Evolutionary conservation across 1,140 invertebrate species (phyloP), one percentile per base, ranked within the genome.

Genomic region (Orius insidiosus): DNA sequence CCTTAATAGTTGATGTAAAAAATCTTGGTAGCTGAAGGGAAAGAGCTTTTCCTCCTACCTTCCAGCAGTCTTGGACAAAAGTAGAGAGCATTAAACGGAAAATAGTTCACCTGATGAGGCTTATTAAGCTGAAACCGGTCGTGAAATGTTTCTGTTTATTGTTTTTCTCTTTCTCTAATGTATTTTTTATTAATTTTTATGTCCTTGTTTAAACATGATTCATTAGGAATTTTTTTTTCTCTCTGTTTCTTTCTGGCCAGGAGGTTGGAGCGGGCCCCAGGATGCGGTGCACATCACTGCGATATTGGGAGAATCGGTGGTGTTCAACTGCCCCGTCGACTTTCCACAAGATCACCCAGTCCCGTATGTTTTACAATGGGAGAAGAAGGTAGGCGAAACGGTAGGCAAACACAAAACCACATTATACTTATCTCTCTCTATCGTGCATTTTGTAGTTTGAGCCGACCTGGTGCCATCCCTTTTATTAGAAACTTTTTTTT

Each of bases 311-410:
- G 87, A 93, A 68, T 88, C 84, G 57, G 87, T 93, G 64, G 82
- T 93, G 60, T 86, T 95, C 72, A 90, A 90, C 68, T 95, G 89
- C 70, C 84, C 86, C 67, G 85, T 95, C 66, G 85, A 90, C 65
- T 93, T 89, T 68, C 88, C 88, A 54, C 84, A 85, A 64, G 83
- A 85, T 67, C 80, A 88, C 65, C 82, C 85, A 58, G 85, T 90
- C 67, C 86, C 88, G 65, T 93, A 93, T 71, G 86, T 93, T 68
- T 79, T 93, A 62, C 87, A 93, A 74, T 95, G 89, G 89, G 84
- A 90, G 78, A 93, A 92, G 78, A 88, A 90, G 80, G 86, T 90
- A 81, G 81, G 80, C 77, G 80, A 85, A 70, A 80, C 78, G 82
- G 81, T 86, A 85, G 76, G 53, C 50, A 45, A 50, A 45, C 45